Evolutionary conservation across 2,797 vertebrate species (phyloP).

Genomic region (Fistularia tabacaria): DNA sequence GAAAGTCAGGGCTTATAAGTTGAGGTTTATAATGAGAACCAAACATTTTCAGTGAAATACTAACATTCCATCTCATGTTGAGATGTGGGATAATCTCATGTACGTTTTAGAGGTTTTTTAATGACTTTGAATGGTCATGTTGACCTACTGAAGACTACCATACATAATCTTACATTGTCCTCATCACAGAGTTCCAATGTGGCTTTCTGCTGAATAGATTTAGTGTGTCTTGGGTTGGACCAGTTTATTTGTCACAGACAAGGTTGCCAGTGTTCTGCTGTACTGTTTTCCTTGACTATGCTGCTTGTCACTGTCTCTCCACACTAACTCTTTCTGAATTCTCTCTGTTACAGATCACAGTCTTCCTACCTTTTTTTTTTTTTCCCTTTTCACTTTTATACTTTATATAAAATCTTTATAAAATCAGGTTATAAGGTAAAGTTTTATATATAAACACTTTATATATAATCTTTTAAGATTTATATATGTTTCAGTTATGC

Average conservation of each 20-base stretch:
- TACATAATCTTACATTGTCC: slow-evolving; percentile 63
- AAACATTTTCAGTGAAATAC: slow-evolving; percentile 28
- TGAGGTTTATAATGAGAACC: slow-evolving; percentile 19
- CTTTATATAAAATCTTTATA: no score
- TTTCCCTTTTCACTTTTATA: not conserved
- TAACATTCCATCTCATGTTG: no score
- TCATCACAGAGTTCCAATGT: slow-evolving; percentile 41
- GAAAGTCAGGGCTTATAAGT: slow-evolving; percentile 39
- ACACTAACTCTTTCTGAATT: slow-evolving; percentile 31
- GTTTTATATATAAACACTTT: no score
- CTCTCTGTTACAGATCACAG: slow-evolving; percentile 1
- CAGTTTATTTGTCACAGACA: slow-evolving; percentile 31
- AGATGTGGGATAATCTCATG: slow-evolving; percentile 21
- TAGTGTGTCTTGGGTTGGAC: slow-evolving; percentile 40
- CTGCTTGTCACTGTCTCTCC: slow-evolving; percentile 66
- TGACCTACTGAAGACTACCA: slow-evolving; percentile 51
- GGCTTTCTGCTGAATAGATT: slow-evolving; percentile 50
- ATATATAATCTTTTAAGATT: no score
- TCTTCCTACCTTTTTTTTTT: not conserved
- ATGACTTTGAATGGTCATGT: slow-evolving; percentile 55
- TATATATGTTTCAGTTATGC: not conserved
- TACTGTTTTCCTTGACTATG: slow-evolving; percentile 27
- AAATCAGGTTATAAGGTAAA: no score
- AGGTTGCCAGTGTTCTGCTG: slow-evolving; percentile 42
- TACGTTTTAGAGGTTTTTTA: slow-evolving; percentile 41